Conservation (phyloP, 2,113 vertebrate genomes). For the Puffinus mauretanicus region DNA sequence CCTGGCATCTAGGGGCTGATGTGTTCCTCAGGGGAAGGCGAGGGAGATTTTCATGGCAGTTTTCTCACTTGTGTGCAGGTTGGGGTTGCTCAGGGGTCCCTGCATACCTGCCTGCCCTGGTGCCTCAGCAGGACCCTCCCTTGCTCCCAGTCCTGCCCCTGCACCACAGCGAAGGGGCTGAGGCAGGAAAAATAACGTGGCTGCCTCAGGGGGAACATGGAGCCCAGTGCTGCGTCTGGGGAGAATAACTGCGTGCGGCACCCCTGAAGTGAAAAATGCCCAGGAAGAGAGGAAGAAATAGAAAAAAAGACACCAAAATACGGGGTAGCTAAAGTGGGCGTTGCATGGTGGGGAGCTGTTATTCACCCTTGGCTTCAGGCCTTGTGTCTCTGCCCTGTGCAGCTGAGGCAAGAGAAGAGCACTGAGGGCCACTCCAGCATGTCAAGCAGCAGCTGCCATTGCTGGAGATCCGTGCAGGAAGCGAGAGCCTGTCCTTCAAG, state of each 20-base stretch:
- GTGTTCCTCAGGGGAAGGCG: background rate
- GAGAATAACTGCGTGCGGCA: background rate
- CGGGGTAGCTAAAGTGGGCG: background rate
- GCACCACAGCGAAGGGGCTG: background rate
- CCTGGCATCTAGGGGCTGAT: background rate
- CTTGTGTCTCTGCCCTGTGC: background rate
- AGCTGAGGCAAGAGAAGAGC: background rate
- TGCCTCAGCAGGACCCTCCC: rapidly evolving
- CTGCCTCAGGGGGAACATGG: background rate
- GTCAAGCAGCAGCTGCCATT: background rate
- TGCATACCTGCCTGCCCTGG: background rate
- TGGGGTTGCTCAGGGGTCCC: background rate
- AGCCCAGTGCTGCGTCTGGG: background rate
- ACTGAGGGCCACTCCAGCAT: background rate
- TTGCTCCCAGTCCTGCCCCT: background rate
- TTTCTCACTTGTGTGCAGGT: rapidly evolving
- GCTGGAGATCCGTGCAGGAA: background rate
- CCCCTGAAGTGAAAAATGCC: background rate
- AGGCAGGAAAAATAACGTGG: background rate
- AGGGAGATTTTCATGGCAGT: background rate
- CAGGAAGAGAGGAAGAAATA: background rate
- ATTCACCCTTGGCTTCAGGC: background rate
- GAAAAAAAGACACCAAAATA: background rate
- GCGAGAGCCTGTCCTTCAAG: background rate
- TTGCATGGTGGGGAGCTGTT: background rate